Evolutionary conservation across 2,888 invertebrate genomes (phyloP), one percentile per base, ranked within the genome.

Genomic region (Mesochorus sp.): DNA sequence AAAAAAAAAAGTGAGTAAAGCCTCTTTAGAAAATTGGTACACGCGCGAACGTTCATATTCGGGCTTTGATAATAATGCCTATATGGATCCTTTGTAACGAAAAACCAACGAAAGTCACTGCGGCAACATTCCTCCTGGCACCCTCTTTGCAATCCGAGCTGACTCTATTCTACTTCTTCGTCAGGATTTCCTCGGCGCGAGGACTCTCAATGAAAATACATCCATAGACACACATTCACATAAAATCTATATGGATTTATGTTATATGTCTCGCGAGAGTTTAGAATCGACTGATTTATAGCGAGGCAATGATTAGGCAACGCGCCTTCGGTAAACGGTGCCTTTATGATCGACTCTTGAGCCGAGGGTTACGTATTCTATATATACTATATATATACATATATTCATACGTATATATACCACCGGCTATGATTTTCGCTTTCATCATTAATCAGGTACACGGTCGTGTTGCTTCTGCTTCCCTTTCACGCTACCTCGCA

Each of bases 261-360:
- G 47, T 62, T 59, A 44, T 59, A 34, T 34, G 53, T 39, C 49
- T 24, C 64, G 42, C 34, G 34, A 59, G n/a, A 42, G 61, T n/a
- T 24, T 82, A 79, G 84, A 84, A 85, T 83, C 80, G 84, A 84
- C 85, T 89, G 90, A 90, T 90, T 90, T 88, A 90, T 90, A 87
- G 87, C 84, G 81, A 84, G 84, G 83, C 85, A 84, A 89, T 90
- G 90, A 90, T 90, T 88, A 86, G 87, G 88, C 90, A 88, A 86
- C 87, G 86, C 85, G 83, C 84, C 70, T 83, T 85, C 84, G 87
- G 86, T 90, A 90, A 90, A 89, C 87, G 87, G 85, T 85, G 85
- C 86, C 85, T 87, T 89, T 89, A 90, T 88, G 86, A 88, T 84
- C 81, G 79, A 82, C 82, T 84, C 83, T 84, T 81, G 81, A 83